These are phyloP conservation scores for Girardinus metallicus DNA, from an alignment of 2,797 vertebrate genomes.

Conservation along the genomic window DNA sequence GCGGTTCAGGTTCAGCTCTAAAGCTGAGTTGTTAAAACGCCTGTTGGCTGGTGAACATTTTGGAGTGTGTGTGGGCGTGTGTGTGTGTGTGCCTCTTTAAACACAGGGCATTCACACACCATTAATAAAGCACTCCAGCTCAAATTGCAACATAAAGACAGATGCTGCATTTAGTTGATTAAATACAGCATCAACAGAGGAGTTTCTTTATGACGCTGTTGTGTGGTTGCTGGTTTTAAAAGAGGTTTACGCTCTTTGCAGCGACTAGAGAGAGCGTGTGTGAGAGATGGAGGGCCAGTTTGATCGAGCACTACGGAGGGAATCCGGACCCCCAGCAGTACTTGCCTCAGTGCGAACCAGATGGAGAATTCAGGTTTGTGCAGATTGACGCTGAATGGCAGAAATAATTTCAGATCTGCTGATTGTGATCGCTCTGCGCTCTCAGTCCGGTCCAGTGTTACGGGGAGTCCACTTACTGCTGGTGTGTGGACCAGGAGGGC, in stretches of 20 bases:
- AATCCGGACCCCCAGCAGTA: conserved; percentile 77
- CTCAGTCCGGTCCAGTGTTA: conserved; percentile 83
- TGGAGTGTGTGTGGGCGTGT: conserved; percentile 48
- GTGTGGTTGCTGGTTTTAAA: not conserved
- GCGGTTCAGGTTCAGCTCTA: conserved; percentile 58
- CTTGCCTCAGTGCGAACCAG: conserved; percentile 80
- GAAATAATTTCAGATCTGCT: not conserved
- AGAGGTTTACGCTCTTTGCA: conserved; percentile 18
- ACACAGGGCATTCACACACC: conserved; percentile 21
- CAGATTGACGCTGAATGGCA: not conserved
- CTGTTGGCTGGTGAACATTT: conserved; percentile 59
- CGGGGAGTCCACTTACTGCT: conserved; percentile 83
- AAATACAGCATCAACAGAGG: not conserved
- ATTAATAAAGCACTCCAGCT: conserved; percentile 26
- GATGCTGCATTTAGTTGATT: not conserved
- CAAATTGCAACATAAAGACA: conserved; percentile 18
- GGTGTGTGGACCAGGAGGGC: conserved; percentile 87
- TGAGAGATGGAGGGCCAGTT: conserved; percentile 81
- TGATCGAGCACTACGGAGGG: conserved; percentile 80
- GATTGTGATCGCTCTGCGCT: not conserved
- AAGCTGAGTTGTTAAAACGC: conserved; percentile 59
- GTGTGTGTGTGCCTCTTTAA: conserved; percentile 43
- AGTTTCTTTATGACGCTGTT: not conserved
- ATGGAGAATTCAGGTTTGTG: conserved; percentile 83
- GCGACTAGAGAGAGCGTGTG: conserved; percentile 77